Evolutionary conservation across 2,113 vertebrate species (phyloP), one percentile per base, ranked within the genome.

Genomic region (Amia ocellicauda): DNA sequence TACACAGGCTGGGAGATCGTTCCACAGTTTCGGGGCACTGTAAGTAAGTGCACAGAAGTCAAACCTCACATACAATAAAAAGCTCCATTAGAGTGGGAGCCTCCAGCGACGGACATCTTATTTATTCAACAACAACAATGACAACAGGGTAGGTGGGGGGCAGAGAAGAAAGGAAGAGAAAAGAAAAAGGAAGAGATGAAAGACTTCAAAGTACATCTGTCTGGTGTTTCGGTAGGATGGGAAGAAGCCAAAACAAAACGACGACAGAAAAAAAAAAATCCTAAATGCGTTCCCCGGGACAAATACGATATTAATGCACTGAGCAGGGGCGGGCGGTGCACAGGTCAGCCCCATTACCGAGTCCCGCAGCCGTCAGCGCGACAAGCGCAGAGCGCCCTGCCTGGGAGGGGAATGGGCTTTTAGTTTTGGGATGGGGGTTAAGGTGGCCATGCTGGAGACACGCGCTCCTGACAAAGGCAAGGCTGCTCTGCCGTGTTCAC

Each of bases 191-290:
- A 36, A 10, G 5, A 36, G 31, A 36, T 36, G 17, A n/a, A 47
- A 47, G 13, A 47, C 43, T 47, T 14, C 5, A 36, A 36, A 36
- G 31, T 36, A 10, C 31, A 4, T 36, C 31, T 1, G 31, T 10
- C 5, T 7, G 31, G 31, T 4, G 31, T 10, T 36, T 4, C 31
- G 62, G 31, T 7, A 62, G 47, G 36, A 67, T 71, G 55, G 64
- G 60, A 70, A 60, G 47, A 54, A 57, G 31, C 27, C 36, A 31
- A 59, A 64, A 61, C 69, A 70, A n/a, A n/a, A n/a, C n/a, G n/a
- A n/a, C 65, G 78, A 82, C 82, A 76, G 74, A 68, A 70, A 69
- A 70, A 49, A 66, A 76, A 83, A 71, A 69, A 73, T 68, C 74
- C 70, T 28, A 61, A 83, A 66, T 70, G 65, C 60, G 70, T 73